A percentile compares a stretch with the other conserved stretches of the same genome.
These are phyloP conservation scores for Subacronicta megacephala DNA, from an alignment of 2,888 invertebrate species.

Conservation along the genomic window DNA sequence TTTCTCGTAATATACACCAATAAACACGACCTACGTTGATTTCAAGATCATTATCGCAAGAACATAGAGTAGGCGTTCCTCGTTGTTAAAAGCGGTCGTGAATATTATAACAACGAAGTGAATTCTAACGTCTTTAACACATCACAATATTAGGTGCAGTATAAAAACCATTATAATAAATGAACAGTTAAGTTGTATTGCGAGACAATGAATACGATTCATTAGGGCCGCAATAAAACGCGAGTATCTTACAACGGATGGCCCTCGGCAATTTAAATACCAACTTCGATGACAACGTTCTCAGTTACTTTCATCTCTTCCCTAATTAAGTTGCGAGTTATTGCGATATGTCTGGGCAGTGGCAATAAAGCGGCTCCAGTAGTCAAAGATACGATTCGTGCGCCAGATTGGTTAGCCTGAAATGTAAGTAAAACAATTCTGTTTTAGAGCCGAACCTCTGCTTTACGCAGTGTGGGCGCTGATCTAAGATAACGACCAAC, in stretches of 20 bases:
- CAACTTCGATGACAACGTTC: constrained; percentile 68
- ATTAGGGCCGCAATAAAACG: constrained; percentile 79
- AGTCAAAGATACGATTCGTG: constrained; percentile 17
- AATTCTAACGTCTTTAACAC: constrained; percentile 65
- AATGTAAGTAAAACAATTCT: constrained; percentile 57
- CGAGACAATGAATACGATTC: constrained; percentile 79
- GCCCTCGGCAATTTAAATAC: constrained; percentile 73
- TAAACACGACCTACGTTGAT: constrained; percentile 85
- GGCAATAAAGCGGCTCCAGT: constrained; percentile 63
- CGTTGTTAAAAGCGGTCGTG: constrained; percentile 78
- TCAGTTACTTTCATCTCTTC: constrained; percentile 69
- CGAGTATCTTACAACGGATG: constrained; percentile 63
- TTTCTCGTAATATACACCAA: constrained; percentile 65
- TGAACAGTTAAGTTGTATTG: constrained; percentile 76
- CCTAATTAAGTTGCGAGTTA: constrained; percentile 77
- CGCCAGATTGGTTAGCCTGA: constrained; percentile 13
- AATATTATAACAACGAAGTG: constrained; percentile 77
- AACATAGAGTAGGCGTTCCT: constrained; percentile 74
- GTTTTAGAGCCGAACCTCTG: constrained; percentile 70
- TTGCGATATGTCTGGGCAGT: constrained; percentile 62
- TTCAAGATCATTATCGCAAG: constrained; percentile 84
- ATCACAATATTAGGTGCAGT: constrained; percentile 65
- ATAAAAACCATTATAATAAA: constrained; percentile 74
- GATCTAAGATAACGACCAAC: constrained; percentile 79
- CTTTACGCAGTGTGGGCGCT: constrained; percentile 71